Conservation (phyloP, 2,888 invertebrate genomes). For the Nymphalis urticae region DNA sequence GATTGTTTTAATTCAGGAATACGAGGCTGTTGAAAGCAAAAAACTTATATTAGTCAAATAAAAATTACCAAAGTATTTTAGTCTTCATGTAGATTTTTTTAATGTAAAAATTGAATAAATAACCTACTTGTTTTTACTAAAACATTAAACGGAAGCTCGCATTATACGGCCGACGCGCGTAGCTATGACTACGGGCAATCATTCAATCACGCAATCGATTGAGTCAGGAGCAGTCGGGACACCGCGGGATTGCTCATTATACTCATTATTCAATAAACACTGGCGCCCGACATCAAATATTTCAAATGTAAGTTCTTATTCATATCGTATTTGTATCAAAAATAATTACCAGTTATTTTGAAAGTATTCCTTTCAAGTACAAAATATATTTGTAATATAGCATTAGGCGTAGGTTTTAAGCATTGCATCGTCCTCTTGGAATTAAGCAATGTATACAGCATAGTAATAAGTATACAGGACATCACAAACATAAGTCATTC, state of each 20-base stretch:
- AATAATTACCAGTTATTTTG: background rate
- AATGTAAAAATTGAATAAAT: background rate
- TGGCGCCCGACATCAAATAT: conserved; percentile 51
- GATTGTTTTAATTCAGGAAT: no score
- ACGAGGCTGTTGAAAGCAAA: no score
- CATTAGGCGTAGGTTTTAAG: background rate
- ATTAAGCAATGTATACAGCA: background rate
- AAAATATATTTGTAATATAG: background rate
- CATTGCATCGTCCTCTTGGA: background rate
- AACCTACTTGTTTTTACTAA: conserved; percentile 24
- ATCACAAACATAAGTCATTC: conserved; percentile 42
- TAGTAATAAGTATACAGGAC: conserved; percentile 5
- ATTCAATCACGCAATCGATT: conserved; percentile 64
- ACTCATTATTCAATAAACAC: conserved; percentile 72
- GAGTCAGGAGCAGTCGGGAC: conserved; percentile 44
- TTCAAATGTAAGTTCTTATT: conserved; percentile 44
- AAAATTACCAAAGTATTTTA: no score
- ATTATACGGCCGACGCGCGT: conserved; percentile 42
- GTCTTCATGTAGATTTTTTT: background rate
- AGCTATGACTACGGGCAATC: conserved; percentile 64
- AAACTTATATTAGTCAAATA: no score
- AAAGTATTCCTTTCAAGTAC: background rate
- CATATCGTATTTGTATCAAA: background rate
- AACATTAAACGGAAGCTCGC: conserved; percentile 33
- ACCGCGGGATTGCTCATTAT: conserved; percentile 69